Evolutionary conservation across 1,140 invertebrate genomes (phyloP).

Genomic region (Mizuhopecten yessoensis): DNA sequence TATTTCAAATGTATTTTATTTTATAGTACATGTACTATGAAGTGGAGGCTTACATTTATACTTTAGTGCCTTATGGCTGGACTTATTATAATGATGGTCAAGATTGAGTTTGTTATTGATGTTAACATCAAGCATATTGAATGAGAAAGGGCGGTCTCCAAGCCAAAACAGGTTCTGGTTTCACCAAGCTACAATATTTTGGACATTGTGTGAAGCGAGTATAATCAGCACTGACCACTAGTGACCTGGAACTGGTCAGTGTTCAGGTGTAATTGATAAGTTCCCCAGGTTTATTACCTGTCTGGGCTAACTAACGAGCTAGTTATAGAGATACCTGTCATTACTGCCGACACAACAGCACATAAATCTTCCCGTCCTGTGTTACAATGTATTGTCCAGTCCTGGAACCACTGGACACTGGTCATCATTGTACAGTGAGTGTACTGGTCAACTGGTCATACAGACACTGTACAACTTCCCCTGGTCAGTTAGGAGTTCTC

Average conservation of each 20-base stretch:
- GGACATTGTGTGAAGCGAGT: neutral
- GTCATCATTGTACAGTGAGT: neutral
- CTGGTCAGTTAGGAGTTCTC: neutral
- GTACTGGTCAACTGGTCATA: neutral
- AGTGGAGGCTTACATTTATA: too few relatives aligned
- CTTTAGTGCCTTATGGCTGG: too few relatives aligned
- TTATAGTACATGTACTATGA: too few relatives aligned
- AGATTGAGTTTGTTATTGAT: too few relatives aligned
- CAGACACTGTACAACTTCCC: neutral
- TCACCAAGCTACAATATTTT: neutral
- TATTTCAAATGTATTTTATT: too few relatives aligned
- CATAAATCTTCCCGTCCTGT: slow-evolving; percentile 30
- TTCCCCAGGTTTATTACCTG: neutral
- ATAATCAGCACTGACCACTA: neutral
- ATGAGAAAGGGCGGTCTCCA: neutral
- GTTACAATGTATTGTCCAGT: slow-evolving; percentile 12
- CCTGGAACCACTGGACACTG: neutral
- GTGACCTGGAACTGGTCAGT: neutral
- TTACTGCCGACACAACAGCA: neutral
- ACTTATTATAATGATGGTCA: too few relatives aligned
- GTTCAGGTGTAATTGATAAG: slow-evolving; percentile 15
- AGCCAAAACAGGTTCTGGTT: neutral
- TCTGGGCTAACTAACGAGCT: slow-evolving; percentile 27
- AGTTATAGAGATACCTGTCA: neutral
- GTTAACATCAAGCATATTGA: too few relatives aligned